Percentiles rank a stretch among this genome's conserved stretches.
phyloP scores from a whole-genome alignment of 2,888 invertebrate genomes.

The Polietes domitor region DNA sequence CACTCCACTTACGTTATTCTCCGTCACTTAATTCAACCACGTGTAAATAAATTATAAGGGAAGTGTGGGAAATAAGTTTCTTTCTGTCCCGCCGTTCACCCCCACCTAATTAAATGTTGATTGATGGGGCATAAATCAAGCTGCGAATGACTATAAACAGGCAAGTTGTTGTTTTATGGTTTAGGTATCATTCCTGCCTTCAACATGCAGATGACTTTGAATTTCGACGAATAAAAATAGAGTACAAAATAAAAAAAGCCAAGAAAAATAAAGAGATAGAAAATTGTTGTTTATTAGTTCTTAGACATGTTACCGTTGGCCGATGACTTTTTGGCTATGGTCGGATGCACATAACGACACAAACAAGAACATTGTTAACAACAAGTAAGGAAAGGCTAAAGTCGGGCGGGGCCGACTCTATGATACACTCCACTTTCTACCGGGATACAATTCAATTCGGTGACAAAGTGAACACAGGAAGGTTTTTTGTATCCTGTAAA shows the following conservation, averaged over 20 bases:
- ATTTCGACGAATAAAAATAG: not conserved
- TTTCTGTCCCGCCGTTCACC: not conserved
- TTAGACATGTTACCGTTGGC: constrained; percentile 38
- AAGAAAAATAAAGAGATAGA: not conserved
- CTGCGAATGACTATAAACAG: too few species aligned
- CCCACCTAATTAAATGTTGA: constrained; percentile 8
- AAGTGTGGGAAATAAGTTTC: constrained; percentile 43
- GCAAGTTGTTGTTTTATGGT: too few species aligned
- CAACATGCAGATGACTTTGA: constrained; percentile 33
- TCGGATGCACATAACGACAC: constrained; percentile 54
- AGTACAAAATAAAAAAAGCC: not conserved
- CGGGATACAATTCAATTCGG: too few species aligned
- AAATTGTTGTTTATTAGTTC: constrained; percentile 42
- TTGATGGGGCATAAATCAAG: constrained; percentile 18
- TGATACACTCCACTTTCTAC: too few species aligned
- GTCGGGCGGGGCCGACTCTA: too few species aligned
- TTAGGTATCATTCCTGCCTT: not conserved
- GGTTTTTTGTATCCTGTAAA: too few species aligned
- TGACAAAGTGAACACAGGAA: too few species aligned
- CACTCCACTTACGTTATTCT: not conserved
- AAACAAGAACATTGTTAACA: constrained; percentile 7
- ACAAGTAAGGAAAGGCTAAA: not conserved
- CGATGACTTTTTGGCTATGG: constrained; percentile 54
- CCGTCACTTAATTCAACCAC: too few species aligned
- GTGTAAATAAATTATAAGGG: constrained; percentile 26